phyloP scores from a whole-genome alignment of 1,140 invertebrate species.

The Dinothrombium tinctorium region DNA sequence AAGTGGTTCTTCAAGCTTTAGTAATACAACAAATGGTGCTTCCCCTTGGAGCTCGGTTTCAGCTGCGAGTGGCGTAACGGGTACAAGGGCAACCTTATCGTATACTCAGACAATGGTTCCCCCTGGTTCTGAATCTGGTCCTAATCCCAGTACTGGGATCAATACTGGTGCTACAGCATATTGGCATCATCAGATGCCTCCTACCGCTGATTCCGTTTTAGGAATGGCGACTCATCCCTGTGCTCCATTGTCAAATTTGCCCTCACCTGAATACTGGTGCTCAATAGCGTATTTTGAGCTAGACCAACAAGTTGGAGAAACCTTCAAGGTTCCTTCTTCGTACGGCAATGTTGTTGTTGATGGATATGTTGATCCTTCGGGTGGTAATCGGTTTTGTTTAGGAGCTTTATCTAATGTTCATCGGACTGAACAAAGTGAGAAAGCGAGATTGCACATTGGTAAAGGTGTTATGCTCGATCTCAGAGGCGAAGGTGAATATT shows the following conservation, averaged over 20 bases:
- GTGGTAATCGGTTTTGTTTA: slow-evolving; percentile 74
- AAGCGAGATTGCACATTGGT: slow-evolving; percentile 32
- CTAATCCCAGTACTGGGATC: too few species aligned
- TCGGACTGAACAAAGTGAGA: slow-evolving; percentile 75
- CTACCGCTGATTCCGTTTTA: neutral
- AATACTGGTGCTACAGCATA: too few species aligned
- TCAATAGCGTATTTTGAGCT: slow-evolving; percentile 96
- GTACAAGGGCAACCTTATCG: neutral
- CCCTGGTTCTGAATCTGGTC: too few species aligned
- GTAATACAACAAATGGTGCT: too few species aligned
- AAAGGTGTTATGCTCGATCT: slow-evolving; percentile 56
- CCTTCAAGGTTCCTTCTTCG: slow-evolving; percentile 87
- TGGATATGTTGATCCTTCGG: slow-evolving; percentile 97
- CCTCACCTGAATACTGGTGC: slow-evolving; percentile 87
- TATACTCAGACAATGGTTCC: too few species aligned
- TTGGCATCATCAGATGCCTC: neutral
- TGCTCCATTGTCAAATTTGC: slow-evolving; percentile 7
- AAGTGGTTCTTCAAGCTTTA: too few species aligned
- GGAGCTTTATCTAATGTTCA: slow-evolving; percentile 97
- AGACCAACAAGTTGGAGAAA: slow-evolving; percentile 70
- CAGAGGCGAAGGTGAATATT: slow-evolving; percentile 43
- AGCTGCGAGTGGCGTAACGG: neutral
- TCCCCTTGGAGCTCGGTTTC: too few species aligned
- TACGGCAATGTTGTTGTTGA: slow-evolving; percentile 83
- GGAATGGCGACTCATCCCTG: neutral